Base-by-base conservation (phyloP, 2,888 invertebrate genomes). In the Athalia circularis region DNA sequence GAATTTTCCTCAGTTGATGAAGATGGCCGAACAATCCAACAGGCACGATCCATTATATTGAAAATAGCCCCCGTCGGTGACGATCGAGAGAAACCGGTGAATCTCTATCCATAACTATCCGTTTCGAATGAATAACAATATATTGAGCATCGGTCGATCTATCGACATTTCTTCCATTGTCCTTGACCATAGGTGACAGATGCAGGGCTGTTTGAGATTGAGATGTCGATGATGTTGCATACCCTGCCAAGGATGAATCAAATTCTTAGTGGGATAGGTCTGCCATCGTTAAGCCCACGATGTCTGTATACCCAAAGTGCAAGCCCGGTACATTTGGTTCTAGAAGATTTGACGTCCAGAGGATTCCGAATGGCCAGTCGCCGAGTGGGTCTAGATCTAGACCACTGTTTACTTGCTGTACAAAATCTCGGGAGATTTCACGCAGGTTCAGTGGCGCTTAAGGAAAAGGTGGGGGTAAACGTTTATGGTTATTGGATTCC, bases 301-400 rank as follows among this genome's bases (percentile, higher is more conserved):
- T 86, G 87, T 43, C 80, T 89, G 6, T 88, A 89, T 81, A 83
- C 87, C 7, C 87, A 88, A 67, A 78, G 82, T 9, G 84, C 86
- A 52, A 85, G 89, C 57, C 90, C 90, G 5, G 77, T 86, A 13
- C 81, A 91, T 7, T 84, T 92, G 57, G 86, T 93, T 2, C 85
- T 94, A 59, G 93, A 94, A 83, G 94, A 94, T 84, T 88, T 93
- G 61, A 91, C 91, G n/a, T 90, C 91, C 68, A 87, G 91, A 74
- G 93, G 93, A 54, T 93, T 91, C 82, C 90, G 91, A 79, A 90
- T 93, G 90, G 91, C 92, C 45, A 91, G 91, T 81, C 90, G 93
- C 64, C 91, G 91, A 81, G 84, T 85, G 75, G 93, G 93, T n/a
- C 89, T 93, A 48, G 92, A 93, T 85, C 88, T 92, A 83, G 88